These are phyloP conservation scores for crab-eating macaque (Macaca fascicularis) DNA, from an alignment of 2,113 vertebrate genomes.

Conservation along the genomic window DNA sequence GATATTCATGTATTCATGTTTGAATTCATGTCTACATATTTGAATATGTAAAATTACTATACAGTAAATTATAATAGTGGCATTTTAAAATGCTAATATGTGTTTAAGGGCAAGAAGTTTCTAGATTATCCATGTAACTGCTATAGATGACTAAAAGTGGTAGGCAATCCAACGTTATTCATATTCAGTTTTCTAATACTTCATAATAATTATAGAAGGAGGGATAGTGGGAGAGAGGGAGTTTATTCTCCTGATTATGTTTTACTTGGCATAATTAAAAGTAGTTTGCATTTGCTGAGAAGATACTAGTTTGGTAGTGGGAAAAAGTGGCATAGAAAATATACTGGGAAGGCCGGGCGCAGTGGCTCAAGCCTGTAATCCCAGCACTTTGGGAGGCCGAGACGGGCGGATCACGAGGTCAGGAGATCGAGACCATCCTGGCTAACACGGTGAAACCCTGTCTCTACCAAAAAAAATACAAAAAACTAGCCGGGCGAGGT, in stretches of 20 bases:
- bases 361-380: no score
- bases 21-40: not conserved
- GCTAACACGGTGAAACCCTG: no score
- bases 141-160: conserved; percentile 12
- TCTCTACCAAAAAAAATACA: no score
- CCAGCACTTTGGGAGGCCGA: no score
- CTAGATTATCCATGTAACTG: not conserved
- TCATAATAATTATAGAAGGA: conserved; percentile 6
- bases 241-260: not conserved
- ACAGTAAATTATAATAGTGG: not conserved
- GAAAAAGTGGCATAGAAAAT: not conserved
- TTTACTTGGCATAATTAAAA: not conserved
- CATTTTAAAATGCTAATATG: not conserved
- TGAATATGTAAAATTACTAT: conserved; percentile 15
- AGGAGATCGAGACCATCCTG: no score
- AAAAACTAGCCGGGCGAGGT: no score
- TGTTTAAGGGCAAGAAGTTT: conserved; percentile 8
- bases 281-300: not conserved
- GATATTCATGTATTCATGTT: not conserved
- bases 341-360: not conserved
- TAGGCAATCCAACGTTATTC: not conserved
- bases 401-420: no score
- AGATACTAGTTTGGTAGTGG: not conserved
- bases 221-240: not conserved
- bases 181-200: not conserved